Percentiles rank a stretch among this genome's conserved stretches.
Evolutionary conservation across 2,797 vertebrate species (phyloP).

Genomic region (Glossophaga mutica): DNA sequence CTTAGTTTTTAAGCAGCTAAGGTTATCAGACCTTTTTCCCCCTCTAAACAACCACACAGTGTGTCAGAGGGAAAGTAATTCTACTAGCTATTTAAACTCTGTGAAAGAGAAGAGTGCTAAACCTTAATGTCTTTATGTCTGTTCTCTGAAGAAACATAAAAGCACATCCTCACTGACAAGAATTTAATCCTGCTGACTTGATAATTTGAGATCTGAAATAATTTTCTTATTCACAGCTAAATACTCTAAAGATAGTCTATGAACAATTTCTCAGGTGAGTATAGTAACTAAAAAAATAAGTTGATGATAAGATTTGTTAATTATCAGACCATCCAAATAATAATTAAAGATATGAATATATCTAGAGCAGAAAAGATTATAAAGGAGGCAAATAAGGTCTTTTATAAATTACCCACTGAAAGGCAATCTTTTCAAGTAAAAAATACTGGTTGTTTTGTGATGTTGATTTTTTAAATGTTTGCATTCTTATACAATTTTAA

Average conservation of each 20-base stretch:
- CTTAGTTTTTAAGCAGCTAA: constrained; percentile 11
- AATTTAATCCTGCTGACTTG: constrained; percentile 67
- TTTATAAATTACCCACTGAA: not conserved
- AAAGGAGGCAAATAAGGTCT: not conserved
- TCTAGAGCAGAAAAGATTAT: not conserved
- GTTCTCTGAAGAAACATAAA: constrained; percentile 45
- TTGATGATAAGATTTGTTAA: not conserved
- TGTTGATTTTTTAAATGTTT: constrained; percentile 43
- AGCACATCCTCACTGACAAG: constrained; percentile 52
- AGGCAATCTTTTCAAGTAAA: not conserved
- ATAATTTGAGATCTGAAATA: constrained; percentile 58
- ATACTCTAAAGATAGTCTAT: not conserved
- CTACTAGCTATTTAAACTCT: constrained; percentile 43
- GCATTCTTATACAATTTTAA: not conserved
- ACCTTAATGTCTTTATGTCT: constrained; percentile 70
- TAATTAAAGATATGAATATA: not conserved
- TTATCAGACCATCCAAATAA: not conserved
- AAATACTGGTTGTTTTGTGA: constrained; percentile 8
- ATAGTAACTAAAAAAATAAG: not conserved
- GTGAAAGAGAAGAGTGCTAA: constrained; percentile 52
- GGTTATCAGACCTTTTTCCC: not conserved
- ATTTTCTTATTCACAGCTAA: constrained; percentile 41
- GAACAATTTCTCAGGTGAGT: not conserved
- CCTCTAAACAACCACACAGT: not conserved
- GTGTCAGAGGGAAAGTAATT: not conserved